Conservation (phyloP, 2,888 invertebrate genomes). For the Napeogenes sylphis region DNA sequence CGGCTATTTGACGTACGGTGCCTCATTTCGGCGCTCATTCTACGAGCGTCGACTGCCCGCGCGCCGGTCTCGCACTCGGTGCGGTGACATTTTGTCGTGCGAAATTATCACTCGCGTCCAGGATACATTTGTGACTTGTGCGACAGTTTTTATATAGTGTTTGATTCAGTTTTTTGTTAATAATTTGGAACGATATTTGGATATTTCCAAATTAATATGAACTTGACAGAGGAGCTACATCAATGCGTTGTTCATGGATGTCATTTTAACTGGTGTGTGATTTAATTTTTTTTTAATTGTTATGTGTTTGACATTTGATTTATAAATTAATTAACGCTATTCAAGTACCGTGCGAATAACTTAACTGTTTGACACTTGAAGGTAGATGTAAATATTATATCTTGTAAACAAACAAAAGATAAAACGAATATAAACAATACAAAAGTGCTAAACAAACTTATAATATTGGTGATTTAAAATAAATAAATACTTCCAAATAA, state of each 20-base stretch:
- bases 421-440: background rate
- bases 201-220: constrained; percentile 68
- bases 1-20: constrained; percentile 75
- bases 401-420: constrained; percentile 5
- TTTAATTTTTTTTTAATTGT: constrained; percentile 38
- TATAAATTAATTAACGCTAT: constrained; percentile 17
- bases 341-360: constrained; percentile 16
- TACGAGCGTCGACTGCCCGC: constrained; percentile 74
- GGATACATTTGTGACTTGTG: constrained; percentile 40
- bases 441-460: constrained; percentile 1
- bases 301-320: constrained; percentile 13
- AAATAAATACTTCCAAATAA: background rate
- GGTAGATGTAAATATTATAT: constrained; percentile 25
- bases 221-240: constrained; percentile 72
- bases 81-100: constrained; percentile 48
- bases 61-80: constrained; percentile 67
- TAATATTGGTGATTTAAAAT: background rate
- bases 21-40: constrained; percentile 77
- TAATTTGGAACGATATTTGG: constrained; percentile 40
- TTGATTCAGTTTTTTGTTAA: constrained; percentile 15
- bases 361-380: constrained; percentile 20
- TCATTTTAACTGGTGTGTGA: constrained; percentile 76
- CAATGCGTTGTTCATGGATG: constrained; percentile 78
- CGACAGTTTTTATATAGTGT: constrained; percentile 49
- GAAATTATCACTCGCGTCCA: constrained; percentile 32